These are phyloP conservation scores for Xiphophorus birchmanni DNA, from an alignment of 2,797 vertebrate genomes.

Conservation along the genomic window DNA sequence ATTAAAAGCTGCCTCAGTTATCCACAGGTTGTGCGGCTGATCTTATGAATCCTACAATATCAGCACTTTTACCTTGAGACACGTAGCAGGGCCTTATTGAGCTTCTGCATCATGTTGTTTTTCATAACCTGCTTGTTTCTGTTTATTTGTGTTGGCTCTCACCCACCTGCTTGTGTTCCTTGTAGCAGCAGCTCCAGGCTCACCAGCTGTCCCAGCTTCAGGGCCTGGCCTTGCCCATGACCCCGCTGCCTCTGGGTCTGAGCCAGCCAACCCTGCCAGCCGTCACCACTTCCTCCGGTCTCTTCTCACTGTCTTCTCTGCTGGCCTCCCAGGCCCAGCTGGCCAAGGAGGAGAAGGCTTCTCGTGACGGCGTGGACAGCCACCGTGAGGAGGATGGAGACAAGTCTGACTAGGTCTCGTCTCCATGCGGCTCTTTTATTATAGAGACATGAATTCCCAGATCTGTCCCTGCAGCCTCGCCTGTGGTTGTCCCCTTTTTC, in stretches of 20 bases:
- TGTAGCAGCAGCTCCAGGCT: conserved; percentile 99
- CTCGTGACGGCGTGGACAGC: conserved; percentile 90
- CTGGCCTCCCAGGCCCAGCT: conserved; percentile 95
- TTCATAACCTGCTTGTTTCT: conserved; percentile 20
- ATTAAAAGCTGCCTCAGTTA: neutral
- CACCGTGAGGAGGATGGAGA: conserved; percentile 93
- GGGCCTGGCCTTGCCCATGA: conserved; percentile 94
- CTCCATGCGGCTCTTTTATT: conserved; percentile 54
- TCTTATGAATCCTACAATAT: conserved; percentile 28
- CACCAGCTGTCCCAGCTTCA: conserved; percentile 99
- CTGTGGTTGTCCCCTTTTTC: conserved; percentile 51
- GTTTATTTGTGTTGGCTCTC: conserved; percentile 53
- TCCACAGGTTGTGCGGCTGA: neutral
- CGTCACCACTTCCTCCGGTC: conserved; percentile 91
- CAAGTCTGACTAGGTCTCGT: conserved; percentile 89
- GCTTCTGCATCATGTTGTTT: conserved; percentile 19
- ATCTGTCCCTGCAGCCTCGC: conserved; percentile 44
- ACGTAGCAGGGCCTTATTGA: conserved; percentile 22
- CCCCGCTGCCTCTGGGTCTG: conserved; percentile 92
- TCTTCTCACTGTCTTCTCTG: conserved; percentile 93
- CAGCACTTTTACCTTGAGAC: conserved; percentile 27
- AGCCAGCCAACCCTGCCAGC: conserved; percentile 90
- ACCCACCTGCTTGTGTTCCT: conserved; percentile 69
- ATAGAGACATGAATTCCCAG: conserved; percentile 57
- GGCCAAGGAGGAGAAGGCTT: conserved; percentile 96